These are phyloP conservation scores for Drosophila seclusa DNA, from an alignment of 2,888 invertebrate species.

Conservation along the genomic window DNA sequence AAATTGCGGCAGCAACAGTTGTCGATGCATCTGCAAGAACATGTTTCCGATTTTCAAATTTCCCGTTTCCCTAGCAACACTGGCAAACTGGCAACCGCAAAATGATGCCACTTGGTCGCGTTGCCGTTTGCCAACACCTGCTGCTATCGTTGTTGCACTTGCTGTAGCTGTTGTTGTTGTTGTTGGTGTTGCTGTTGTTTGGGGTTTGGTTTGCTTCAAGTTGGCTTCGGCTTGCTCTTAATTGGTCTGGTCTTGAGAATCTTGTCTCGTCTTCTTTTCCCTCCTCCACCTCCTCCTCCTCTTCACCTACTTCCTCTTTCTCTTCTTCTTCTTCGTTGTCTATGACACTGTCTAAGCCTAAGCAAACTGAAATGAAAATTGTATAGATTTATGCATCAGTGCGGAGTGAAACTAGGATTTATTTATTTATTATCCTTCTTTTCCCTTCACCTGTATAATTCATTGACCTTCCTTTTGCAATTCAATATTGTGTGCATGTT, in stretches of 20 bases:
- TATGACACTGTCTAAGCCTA: conserved; percentile 8
- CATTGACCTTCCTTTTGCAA: neutral
- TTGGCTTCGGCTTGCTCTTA: conserved; percentile 26
- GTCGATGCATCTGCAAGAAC: conserved; percentile 74
- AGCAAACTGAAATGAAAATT: conserved; percentile 21
- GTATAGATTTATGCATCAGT: neutral
- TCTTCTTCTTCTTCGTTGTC: neutral
- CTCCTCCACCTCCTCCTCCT: neutral
- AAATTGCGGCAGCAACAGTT: conserved; percentile 48
- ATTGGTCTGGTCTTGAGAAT: conserved; percentile 39
- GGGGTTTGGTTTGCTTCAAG: conserved; percentile 1
- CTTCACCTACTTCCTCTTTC: no score
- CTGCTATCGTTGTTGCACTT: conserved; percentile 15
- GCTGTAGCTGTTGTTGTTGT: conserved; percentile 1
- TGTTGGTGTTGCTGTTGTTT: neutral
- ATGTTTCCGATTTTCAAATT: conserved; percentile 75
- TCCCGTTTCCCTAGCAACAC: conserved; percentile 56
- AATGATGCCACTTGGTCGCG: conserved; percentile 71
- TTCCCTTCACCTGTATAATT: neutral
- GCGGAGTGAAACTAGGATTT: neutral
- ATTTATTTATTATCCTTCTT: neutral
- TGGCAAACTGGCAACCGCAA: conserved; percentile 55
- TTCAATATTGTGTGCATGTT: neutral
- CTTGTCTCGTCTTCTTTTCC: conserved; percentile 16
- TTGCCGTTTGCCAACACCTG: conserved; percentile 51